Evolutionary conservation across 1,140 invertebrate genomes (phyloP).

Genomic region (Leptestheria dahalacensis): DNA sequence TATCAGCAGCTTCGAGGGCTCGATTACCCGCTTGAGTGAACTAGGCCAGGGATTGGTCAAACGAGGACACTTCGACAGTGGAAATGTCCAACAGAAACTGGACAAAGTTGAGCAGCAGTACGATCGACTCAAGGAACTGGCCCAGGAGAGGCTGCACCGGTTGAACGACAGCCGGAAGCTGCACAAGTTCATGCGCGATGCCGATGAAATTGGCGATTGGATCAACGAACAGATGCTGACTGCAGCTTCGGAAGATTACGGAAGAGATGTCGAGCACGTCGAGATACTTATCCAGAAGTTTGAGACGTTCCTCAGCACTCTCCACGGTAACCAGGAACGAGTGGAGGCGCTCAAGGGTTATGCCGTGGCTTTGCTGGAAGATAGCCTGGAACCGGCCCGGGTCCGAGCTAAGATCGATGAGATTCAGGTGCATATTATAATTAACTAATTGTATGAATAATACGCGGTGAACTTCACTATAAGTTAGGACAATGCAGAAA

Average conservation of each 20-base stretch:
- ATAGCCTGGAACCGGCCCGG: constrained; percentile 59
- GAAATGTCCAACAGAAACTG: constrained; percentile 53
- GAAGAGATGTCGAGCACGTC: constrained; percentile 85
- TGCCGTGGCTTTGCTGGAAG: constrained; percentile 45
- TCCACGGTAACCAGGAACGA: constrained; percentile 55
- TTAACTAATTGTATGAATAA: too few relatives aligned
- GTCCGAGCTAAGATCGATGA: constrained; percentile 65
- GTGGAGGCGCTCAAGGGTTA: constrained; percentile 28
- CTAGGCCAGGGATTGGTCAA: constrained; percentile 47
- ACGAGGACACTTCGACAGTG: constrained; percentile 60
- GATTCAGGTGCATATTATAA: constrained; percentile 32
- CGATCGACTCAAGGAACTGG: constrained; percentile 50
- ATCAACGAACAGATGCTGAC: constrained; percentile 67
- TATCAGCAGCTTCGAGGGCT: constrained; percentile 49
- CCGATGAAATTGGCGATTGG: constrained; percentile 78
- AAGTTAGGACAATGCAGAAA: too few relatives aligned
- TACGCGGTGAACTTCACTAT: too few relatives aligned
- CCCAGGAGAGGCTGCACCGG: constrained; percentile 52
- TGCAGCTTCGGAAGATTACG: constrained; percentile 84
- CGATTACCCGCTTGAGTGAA: constrained; percentile 48
- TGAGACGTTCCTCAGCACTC: constrained; percentile 40
- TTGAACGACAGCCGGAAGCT: constrained; percentile 56
- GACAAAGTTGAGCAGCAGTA: constrained; percentile 36
- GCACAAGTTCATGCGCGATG: constrained; percentile 65
- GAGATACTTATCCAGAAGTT: constrained; percentile 75